Base-by-base conservation (phyloP, 2,113 vertebrate species). In the Aphyosemion australe region DNA sequence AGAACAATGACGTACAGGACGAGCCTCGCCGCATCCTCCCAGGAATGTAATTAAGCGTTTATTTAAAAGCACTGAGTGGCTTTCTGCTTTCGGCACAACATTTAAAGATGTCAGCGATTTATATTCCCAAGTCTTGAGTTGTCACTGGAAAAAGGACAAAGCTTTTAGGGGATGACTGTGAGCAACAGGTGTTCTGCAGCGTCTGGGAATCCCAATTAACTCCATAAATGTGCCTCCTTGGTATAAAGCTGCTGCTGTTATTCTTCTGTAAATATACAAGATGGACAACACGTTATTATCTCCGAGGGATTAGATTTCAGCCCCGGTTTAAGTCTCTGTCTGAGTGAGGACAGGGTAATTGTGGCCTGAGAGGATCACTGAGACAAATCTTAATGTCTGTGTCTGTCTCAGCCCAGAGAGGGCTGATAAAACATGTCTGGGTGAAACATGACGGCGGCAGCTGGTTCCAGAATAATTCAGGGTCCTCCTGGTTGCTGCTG, bases 31-130 rank as follows among this genome's bases (percentile, higher is more conserved):
- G 69, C 61, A 70, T 77, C 63, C 69, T 48, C 60, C 73, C 32
- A 70, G 80, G 80, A 86, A 83, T 74, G 80, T 62, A 72, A 88
- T 86, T 85, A 82, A 86, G 83, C 84, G 71, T 82, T 85, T 86
- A 61, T 61, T 84, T 65, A 68, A 49, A 37, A 37, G 34, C 9
- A 26, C 60, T 66, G n/a, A 15, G 72, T 76, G 63, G 57, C 58
- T 47, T 54, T 56, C 41, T 31, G 71, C 69, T 61, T 61, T 72
- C 67, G 66, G 37, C 12, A 0, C 56, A 66, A 76, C 64, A 69
- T 81, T 75, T 81, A 57, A 70, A 80, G 52, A 63, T 49, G 73
- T 80, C 45, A 15, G 55, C 9, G 67, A 68, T 69, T 53, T 12
- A 16, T 65, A 61, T 67, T 74, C 20, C 55, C 65, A 34, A 34